Percentiles rank a stretch among this genome's conserved stretches.
These are phyloP conservation scores for Corythornis vintsioides DNA, from an alignment of 2,113 vertebrate genomes.

Conservation along the genomic window DNA sequence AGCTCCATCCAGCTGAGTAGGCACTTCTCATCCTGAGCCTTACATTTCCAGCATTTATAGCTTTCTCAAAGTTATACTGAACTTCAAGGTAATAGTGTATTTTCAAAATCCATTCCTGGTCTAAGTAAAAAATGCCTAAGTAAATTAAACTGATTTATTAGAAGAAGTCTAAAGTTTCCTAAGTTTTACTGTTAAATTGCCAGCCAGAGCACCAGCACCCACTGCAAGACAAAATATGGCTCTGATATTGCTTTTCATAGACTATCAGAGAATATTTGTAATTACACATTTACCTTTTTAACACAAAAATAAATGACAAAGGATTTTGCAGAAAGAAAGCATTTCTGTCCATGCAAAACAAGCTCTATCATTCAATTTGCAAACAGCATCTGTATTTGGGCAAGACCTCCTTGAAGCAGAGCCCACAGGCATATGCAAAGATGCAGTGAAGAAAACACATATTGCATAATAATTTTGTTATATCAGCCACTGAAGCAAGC, in stretches of 20 bases:
- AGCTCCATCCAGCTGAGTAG: not conserved
- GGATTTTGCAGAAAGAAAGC: not conserved
- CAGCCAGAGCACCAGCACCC: not conserved
- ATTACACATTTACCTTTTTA: not conserved
- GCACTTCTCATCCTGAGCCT: not conserved
- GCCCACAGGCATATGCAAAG: not conserved
- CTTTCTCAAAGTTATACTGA: not conserved
- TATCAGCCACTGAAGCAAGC: not conserved
- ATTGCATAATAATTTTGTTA: not conserved
- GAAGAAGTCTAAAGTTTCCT: not conserved
- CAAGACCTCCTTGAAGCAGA: not conserved
- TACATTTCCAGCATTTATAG: not conserved
- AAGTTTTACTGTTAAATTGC: not conserved
- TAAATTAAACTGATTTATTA: not conserved
- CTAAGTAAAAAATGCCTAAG: not conserved
- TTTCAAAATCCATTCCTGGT: not conserved
- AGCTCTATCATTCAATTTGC: not conserved
- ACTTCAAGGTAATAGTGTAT: not conserved
- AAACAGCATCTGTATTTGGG: not conserved
- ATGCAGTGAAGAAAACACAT: accelerated
- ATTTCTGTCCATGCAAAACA: not conserved
- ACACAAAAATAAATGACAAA: not conserved
- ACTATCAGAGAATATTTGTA: not conserved
- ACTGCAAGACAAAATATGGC: not conserved
- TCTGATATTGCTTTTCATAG: not conserved